Evolutionary conservation across 2,888 invertebrate species (phyloP).

Genomic region (Andrena camellia): DNA sequence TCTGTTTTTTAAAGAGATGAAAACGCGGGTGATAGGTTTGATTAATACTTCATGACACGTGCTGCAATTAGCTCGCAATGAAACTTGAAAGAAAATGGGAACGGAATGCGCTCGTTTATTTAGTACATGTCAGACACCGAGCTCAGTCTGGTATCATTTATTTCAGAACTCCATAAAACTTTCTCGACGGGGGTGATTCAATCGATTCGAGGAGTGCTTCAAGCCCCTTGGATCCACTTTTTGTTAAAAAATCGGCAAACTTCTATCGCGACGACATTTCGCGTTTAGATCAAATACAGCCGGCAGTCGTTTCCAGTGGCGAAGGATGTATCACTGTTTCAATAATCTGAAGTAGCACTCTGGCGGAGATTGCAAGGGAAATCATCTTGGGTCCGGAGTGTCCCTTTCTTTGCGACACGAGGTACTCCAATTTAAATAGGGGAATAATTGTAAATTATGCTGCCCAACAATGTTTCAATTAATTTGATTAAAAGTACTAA

Average conservation of each 20-base stretch:
- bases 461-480: neutral
- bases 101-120: conserved; percentile 35
- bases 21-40: neutral
- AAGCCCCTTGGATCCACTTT: neutral
- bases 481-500: neutral
- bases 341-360: neutral
- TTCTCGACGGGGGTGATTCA: conserved; percentile 26
- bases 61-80: conserved; percentile 6
- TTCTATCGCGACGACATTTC: neutral
- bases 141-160: conserved; percentile 34
- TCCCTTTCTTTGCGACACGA: no score
- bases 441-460: neutral
- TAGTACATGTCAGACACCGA: conserved; percentile 17
- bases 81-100: conserved; percentile 11
- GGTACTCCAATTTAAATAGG: neutral
- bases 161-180: conserved; percentile 42
- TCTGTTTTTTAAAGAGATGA: conserved; percentile 1
- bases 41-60: neutral
- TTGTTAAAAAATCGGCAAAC: neutral
- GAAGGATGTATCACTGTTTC: neutral
- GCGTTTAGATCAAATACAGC: neutral
- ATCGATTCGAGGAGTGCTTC: conserved; percentile 20
- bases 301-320: neutral
- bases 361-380: neutral
- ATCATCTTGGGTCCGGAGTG: neutral